Evolutionary conservation across 2,113 vertebrate genomes (phyloP).

Genomic region (Ptyas mucosa): DNA sequence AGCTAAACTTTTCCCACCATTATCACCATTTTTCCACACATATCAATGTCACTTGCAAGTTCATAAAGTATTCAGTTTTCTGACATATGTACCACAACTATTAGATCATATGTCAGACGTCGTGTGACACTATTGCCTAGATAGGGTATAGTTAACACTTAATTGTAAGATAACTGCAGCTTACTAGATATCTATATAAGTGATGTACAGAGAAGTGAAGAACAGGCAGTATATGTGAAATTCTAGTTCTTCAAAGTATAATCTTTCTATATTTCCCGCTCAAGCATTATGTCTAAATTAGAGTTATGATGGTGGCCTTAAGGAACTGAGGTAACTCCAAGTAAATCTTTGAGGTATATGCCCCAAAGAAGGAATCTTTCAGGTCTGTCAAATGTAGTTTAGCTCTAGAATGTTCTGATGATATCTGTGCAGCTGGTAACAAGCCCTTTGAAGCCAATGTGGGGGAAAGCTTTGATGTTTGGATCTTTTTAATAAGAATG

Average conservation of each 20-base stretch:
- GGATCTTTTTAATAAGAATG: background rate
- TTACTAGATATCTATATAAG: background rate
- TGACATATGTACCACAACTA: background rate
- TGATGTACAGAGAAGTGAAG: background rate
- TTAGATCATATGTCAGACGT: background rate
- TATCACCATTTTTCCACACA: no score
- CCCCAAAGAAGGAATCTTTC: background rate
- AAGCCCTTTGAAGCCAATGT: background rate
- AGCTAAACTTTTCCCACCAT: background rate
- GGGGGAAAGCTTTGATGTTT: background rate
- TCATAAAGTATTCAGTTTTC: background rate
- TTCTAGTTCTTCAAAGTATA: background rate
- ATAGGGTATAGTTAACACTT: background rate
- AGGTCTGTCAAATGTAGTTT: background rate
- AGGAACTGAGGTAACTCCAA: background rate
- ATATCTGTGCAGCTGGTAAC: background rate
- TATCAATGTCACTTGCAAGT: background rate
- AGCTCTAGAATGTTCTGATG: background rate
- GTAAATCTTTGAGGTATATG: background rate
- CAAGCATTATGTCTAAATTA: background rate
- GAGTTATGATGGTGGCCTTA: background rate
- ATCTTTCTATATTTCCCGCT: background rate
- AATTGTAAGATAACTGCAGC: background rate
- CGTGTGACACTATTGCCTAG: background rate
- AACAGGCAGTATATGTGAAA: background rate